Percentiles rank a stretch among this genome's conserved stretches.
phyloP scores from a whole-genome alignment of 2,888 invertebrate species.

The Caenorhabditis sp. region DNA sequence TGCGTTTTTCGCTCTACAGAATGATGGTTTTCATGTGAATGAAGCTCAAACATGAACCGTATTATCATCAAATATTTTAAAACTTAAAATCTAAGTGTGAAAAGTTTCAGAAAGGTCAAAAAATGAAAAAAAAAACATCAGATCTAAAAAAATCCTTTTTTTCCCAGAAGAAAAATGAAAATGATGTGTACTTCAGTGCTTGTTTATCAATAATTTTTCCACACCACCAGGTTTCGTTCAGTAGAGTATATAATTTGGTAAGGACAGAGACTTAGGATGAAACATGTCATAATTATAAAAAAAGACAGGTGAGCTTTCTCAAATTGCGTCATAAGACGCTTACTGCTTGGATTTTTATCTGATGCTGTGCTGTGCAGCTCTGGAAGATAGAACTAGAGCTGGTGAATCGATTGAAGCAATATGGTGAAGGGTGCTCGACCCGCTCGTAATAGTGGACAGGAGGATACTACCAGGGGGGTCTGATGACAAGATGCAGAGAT shows the following conservation, averaged over 20 bases:
- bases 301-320: constrained; percentile 1
- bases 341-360: too few relatives aligned
- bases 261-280: too few relatives aligned
- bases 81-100: neutral
- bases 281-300: neutral
- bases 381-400: too few relatives aligned
- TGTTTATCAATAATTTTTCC: neutral
- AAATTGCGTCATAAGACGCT: neutral
- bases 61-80: neutral
- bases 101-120: neutral
- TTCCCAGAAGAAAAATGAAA: neutral
- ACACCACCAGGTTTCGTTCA: neutral
- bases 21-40: neutral
- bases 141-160: too few relatives aligned
- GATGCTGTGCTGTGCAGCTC: neutral
- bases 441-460: too few relatives aligned
- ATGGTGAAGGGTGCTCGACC: too few relatives aligned
- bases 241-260: neutral
- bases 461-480: too few relatives aligned
- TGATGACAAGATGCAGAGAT: too few relatives aligned
- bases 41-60: neutral
- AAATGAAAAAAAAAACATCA: neutral
- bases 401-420: too few relatives aligned
- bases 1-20: constrained; percentile 19
- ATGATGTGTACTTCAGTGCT: neutral